Base-by-base conservation (phyloP, 2,888 invertebrate species). In the Hypsopygia costalis region DNA sequence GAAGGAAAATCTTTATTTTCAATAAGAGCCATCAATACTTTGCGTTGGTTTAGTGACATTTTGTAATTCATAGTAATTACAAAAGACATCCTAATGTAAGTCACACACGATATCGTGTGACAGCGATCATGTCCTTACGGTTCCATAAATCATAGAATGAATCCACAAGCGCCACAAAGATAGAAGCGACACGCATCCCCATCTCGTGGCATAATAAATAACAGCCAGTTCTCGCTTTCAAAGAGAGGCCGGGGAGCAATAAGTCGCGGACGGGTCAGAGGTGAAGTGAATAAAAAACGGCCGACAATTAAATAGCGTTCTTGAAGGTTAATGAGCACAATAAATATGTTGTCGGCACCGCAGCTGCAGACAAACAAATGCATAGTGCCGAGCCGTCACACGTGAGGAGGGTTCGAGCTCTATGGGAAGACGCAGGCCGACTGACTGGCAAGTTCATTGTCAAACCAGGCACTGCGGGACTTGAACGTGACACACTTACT, bases 251-350 rank as follows among this genome's bases (percentile, higher is more conserved):
- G 85, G 77, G 79, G 77, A 82, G 86, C 81, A 81, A 88, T 86
- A 86, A 87, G 87, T 87, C 81, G 79, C 76, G 69, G 72, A 71
- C 76, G 81, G 87, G 88, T 86, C 86, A 87, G 64, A 87, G 88
- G 87, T 88, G 87, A 87, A 72, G 73, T 85, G 85, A 81, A 87
- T 88, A 87, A 88, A 88, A 88, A 88, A 88, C 87, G 83, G 81
- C 81, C 83, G 79, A 88, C 88, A 87, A 88, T 88, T 88, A 88
- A 87, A 88, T 87, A 83, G 86, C 83, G 87, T 85, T 87, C 87
- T 86, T 81, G 82, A 88, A 88, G 88, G 88, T 87, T 87, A 88
- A 88, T 88, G 87, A 88, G 87, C 76, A 86, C 82, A 83, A 87
- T 88, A 87, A 87, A 87, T 87, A 87, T 86, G 87, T 87, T 87